Percentiles rank a stretch among this genome's conserved stretches.
Evolutionary conservation across 2,888 invertebrate species (phyloP).

Genomic region (Tetragonula carbonaria): DNA sequence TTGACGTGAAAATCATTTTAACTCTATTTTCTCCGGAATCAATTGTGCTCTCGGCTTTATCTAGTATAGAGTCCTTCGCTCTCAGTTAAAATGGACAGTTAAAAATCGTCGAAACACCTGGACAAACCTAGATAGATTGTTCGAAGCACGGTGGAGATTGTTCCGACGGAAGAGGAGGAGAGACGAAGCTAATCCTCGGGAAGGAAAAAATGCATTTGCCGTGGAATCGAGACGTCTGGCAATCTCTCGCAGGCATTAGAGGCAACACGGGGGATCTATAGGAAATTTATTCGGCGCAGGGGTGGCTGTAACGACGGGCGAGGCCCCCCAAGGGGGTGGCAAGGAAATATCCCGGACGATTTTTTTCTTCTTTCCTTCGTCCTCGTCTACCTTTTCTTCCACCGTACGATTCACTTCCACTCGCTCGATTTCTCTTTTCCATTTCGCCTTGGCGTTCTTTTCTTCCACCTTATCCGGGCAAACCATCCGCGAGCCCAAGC

Average conservation of each 20-base stretch:
- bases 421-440: conserved; percentile 57
- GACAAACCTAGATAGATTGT: not conserved
- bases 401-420: conserved; percentile 57
- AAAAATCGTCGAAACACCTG: too few species aligned
- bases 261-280: conserved; percentile 21
- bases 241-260: conserved; percentile 35
- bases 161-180: not conserved
- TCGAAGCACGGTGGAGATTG: not conserved
- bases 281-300: conserved; percentile 50
- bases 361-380: not conserved
- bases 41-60: too few species aligned
- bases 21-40: too few species aligned
- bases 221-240: conserved; percentile 13
- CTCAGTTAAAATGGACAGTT: too few species aligned
- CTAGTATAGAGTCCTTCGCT: too few species aligned
- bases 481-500: conserved; percentile 58
- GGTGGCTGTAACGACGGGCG: conserved; percentile 5
- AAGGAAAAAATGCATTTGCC: conserved; percentile 23
- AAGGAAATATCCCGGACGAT: conserved; percentile 54
- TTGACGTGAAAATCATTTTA: too few species aligned
- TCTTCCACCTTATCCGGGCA: conserved; percentile 40
- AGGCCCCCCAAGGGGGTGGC: not conserved
- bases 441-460: conserved; percentile 27
- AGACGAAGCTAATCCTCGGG: not conserved
- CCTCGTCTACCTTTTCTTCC: not conserved